These are phyloP conservation scores for Neodiprion lecontei DNA, from an alignment of 1,140 invertebrate species.

Conservation along the genomic window DNA sequence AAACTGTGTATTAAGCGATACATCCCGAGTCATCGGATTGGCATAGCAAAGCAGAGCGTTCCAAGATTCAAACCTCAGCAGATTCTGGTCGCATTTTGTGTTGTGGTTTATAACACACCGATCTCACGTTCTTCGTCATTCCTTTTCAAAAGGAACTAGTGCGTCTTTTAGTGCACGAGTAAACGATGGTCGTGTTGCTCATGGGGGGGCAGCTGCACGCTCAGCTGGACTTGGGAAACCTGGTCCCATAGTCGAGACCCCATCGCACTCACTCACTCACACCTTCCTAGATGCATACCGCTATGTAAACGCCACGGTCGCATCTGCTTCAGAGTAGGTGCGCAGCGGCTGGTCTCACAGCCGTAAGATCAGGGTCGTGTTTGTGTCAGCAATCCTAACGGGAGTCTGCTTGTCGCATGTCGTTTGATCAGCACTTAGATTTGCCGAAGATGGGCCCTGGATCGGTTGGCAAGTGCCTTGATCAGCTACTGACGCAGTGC, in stretches of 20 bases:
- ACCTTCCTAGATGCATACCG: background rate
- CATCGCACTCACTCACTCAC: background rate
- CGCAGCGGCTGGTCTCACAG: background rate
- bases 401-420: background rate
- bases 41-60: too few species aligned
- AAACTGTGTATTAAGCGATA: too few species aligned
- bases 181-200: background rate
- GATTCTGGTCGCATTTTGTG: too few species aligned
- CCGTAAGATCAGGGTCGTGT: background rate
- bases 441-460: too few species aligned
- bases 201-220: background rate
- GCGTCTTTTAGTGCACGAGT: too few species aligned
- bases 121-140: too few species aligned
- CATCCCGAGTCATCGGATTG: too few species aligned
- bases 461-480: too few species aligned
- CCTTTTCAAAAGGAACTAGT: too few species aligned
- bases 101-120: too few species aligned
- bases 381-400: background rate
- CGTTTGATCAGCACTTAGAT: background rate
- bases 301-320: background rate
- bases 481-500: too few species aligned
- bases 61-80: too few species aligned
- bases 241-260: background rate
- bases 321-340: background rate
- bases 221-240: background rate